Percentiles rank a stretch among this genome's conserved stretches.
These are phyloP conservation scores for Cyclophora albipunctata DNA, from an alignment of 2,888 invertebrate species.

Conservation along the genomic window DNA sequence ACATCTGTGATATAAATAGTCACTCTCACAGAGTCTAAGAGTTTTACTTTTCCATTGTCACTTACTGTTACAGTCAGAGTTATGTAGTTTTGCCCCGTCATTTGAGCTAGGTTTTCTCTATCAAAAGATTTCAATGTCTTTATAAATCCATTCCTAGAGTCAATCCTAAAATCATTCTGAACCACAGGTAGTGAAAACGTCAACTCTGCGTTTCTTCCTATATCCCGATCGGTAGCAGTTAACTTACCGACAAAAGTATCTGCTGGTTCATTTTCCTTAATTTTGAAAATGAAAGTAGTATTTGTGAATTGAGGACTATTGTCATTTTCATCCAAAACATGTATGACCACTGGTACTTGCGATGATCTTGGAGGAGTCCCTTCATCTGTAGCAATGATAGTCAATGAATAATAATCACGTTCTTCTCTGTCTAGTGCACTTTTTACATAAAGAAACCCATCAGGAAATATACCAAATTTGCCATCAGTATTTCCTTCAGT, in stretches of 20 bases:
- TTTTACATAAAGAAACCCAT: constrained; percentile 92
- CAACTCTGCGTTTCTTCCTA: constrained; percentile 92
- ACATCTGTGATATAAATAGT: constrained; percentile 91
- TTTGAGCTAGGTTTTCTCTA: constrained; percentile 87
- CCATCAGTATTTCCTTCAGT: constrained; percentile 89
- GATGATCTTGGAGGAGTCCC: constrained; percentile 87
- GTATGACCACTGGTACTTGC: constrained; percentile 92
- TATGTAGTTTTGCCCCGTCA: constrained; percentile 85
- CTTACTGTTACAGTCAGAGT: constrained; percentile 90
- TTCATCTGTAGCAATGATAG: constrained; percentile 87
- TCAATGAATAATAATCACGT: constrained; percentile 92
- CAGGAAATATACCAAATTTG: constrained; percentile 96
- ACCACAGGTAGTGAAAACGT: constrained; percentile 85
- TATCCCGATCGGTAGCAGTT: constrained; percentile 91
- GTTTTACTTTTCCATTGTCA: constrained; percentile 85
- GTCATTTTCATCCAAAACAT: constrained; percentile 97
- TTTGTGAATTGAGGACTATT: constrained; percentile 95
- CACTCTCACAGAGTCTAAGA: constrained; percentile 90
- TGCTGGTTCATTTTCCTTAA: constrained; percentile 90
- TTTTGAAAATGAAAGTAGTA: constrained; percentile 90
- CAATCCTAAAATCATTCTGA: constrained; percentile 89
- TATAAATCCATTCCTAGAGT: constrained; percentile 92
- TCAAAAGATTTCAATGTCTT: constrained; percentile 91
- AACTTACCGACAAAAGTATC: constrained; percentile 95
- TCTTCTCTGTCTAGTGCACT: constrained; percentile 91